Evolutionary conservation across 2,113 vertebrate genomes (phyloP).

Genomic region (Tichodroma muraria): DNA sequence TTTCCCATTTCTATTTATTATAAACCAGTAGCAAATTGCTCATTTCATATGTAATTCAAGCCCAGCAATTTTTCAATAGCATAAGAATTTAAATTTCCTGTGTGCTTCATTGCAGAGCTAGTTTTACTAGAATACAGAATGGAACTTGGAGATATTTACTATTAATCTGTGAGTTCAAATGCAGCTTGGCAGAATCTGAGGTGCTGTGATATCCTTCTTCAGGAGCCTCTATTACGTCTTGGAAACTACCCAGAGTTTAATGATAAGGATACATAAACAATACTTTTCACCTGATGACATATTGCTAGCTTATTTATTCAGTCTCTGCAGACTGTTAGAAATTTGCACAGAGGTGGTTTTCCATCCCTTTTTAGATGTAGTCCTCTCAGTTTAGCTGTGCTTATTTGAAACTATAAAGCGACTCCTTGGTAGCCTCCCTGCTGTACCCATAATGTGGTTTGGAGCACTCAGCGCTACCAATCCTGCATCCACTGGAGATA

Average conservation of each 20-base stretch:
- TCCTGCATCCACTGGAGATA: background rate
- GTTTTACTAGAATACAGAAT: background rate
- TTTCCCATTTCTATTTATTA: background rate
- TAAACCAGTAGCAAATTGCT: background rate
- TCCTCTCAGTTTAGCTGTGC: background rate
- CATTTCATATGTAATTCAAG: background rate
- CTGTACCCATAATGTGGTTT: background rate
- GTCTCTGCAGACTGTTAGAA: background rate
- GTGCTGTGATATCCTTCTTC: background rate
- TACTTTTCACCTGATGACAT: background rate
- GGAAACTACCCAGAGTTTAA: background rate
- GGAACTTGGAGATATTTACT: background rate
- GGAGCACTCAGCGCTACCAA: background rate
- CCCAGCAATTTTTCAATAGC: background rate
- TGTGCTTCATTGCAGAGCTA: background rate
- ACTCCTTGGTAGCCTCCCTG: background rate
- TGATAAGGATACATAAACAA: background rate
- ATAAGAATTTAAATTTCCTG: background rate
- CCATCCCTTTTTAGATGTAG: background rate
- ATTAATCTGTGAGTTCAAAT: background rate
- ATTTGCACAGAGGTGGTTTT: background rate
- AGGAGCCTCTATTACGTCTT: background rate
- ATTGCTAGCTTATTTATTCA: background rate
- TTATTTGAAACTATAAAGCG: background rate
- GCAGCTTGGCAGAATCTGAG: background rate